phyloP scores from a whole-genome alignment of 1,140 invertebrate genomes.

The Ladona fulva region DNA sequence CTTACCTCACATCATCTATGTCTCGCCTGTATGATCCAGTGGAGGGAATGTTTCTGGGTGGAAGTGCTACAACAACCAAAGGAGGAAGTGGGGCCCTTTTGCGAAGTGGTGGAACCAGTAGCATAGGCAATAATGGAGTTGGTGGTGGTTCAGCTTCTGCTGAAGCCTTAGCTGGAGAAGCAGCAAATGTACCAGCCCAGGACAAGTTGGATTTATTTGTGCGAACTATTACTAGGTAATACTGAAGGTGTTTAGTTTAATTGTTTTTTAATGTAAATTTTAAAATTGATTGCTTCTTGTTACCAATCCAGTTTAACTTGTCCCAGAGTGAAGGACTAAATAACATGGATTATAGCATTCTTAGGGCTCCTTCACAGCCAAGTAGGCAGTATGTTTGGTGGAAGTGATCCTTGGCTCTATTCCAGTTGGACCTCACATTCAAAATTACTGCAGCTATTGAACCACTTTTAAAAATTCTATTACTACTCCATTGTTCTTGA shows the following conservation, averaged over 20 bases:
- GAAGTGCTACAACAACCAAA: slow-evolving; percentile 30
- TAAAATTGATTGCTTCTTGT: no score
- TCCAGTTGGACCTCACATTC: no score
- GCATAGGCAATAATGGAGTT: slow-evolving; percentile 19
- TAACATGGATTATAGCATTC: no score
- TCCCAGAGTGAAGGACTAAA: no score
- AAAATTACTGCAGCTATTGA: no score
- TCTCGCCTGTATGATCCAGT: slow-evolving; percentile 76
- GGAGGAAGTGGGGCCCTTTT: not conserved
- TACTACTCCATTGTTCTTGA: no score
- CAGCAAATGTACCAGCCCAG: slow-evolving; percentile 38
- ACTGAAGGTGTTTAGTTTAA: slow-evolving; percentile 17
- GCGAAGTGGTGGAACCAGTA: not conserved
- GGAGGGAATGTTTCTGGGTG: slow-evolving; percentile 66
- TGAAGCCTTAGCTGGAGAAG: not conserved
- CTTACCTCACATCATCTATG: slow-evolving; percentile 75
- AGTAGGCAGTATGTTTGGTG: no score
- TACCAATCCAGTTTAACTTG: no score
- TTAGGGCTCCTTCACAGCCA: no score
- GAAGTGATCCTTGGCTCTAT: no score
- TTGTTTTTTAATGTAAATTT: slow-evolving; percentile 14
- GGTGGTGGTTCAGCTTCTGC: not conserved
- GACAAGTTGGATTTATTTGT: slow-evolving; percentile 62
- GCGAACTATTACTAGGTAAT: slow-evolving; percentile 53
- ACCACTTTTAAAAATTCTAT: no score